Conservation (phyloP, 2,888 invertebrate genomes). For the Polylopha cassiicola region DNA sequence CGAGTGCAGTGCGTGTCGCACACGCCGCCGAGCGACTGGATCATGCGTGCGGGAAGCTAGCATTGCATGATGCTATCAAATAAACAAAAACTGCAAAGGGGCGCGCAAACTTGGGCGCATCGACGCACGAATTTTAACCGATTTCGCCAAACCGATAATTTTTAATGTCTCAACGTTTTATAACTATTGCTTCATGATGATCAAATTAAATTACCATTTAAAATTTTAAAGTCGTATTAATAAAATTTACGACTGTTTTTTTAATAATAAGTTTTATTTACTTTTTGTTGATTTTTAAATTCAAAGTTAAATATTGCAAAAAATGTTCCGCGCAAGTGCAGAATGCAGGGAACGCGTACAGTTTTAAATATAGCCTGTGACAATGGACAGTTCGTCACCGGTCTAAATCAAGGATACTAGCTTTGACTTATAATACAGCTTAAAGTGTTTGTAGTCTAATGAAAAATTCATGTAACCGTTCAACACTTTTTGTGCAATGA, state of each 20-base stretch:
- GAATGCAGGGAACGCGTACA: constrained; percentile 50
- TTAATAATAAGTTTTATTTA: too few species aligned
- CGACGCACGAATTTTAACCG: constrained; percentile 49
- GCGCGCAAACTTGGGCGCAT: constrained; percentile 48
- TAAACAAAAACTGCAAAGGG: constrained; percentile 68
- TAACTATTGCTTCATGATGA: constrained; percentile 13
- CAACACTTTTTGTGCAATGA: too few species aligned
- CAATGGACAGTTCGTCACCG: constrained; percentile 62
- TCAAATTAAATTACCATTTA: constrained; percentile 9
- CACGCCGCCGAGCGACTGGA: constrained; percentile 63
- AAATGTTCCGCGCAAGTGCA: constrained; percentile 45
- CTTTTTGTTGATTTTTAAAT: constrained; percentile 3
- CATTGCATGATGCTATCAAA: constrained; percentile 70
- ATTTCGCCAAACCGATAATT: constrained; percentile 43
- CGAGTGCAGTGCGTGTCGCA: constrained; percentile 60
- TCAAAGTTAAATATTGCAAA: constrained; percentile 21
- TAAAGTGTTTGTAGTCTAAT: too few species aligned
- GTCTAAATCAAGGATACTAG: constrained; percentile 53
- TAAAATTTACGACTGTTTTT: too few species aligned
- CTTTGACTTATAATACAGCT: constrained; percentile 33
- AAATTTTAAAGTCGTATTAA: too few species aligned
- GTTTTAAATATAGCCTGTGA: constrained; percentile 67
- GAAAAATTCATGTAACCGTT: too few species aligned
- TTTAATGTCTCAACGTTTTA: constrained; percentile 25
- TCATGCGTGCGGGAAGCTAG: constrained; percentile 55